Conservation (phyloP, 2,113 vertebrate species). For the Perognathus longimembris region DNA sequence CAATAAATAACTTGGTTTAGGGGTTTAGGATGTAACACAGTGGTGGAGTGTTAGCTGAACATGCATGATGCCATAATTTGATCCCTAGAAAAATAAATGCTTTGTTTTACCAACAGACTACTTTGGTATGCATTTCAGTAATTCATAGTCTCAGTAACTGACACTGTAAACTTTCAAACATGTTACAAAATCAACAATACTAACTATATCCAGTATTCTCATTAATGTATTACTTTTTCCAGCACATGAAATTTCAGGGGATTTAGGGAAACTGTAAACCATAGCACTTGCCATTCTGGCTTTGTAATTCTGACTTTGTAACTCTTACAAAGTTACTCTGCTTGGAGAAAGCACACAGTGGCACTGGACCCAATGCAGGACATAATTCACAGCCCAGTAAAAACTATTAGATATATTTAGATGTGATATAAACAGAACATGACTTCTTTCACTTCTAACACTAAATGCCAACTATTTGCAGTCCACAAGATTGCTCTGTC, state of each 20-base stretch:
- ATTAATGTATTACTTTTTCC: background rate
- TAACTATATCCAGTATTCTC: background rate
- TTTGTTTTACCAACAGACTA: background rate
- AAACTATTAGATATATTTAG: background rate
- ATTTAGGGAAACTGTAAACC: background rate
- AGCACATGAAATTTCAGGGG: background rate
- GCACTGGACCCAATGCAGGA: background rate
- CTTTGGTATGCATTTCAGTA: background rate
- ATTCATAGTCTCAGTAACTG: background rate
- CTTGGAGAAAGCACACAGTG: background rate
- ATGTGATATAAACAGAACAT: background rate
- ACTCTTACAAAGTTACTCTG: background rate
- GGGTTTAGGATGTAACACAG: background rate
- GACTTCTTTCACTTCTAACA: background rate
- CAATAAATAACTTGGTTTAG: background rate
- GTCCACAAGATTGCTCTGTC: background rate
- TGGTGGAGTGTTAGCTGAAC: background rate
- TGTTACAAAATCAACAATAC: slow-evolving; percentile 24
- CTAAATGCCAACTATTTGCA: background rate
- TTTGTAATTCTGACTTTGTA: no score
- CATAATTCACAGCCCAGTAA: background rate
- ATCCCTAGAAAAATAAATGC: background rate
- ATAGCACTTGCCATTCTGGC: background rate
- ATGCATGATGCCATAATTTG: background rate
- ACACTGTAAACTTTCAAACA: slow-evolving; percentile 24